phyloP scores from a whole-genome alignment of 2,888 invertebrate species.

The Ommatoiulus sabulosus region DNA sequence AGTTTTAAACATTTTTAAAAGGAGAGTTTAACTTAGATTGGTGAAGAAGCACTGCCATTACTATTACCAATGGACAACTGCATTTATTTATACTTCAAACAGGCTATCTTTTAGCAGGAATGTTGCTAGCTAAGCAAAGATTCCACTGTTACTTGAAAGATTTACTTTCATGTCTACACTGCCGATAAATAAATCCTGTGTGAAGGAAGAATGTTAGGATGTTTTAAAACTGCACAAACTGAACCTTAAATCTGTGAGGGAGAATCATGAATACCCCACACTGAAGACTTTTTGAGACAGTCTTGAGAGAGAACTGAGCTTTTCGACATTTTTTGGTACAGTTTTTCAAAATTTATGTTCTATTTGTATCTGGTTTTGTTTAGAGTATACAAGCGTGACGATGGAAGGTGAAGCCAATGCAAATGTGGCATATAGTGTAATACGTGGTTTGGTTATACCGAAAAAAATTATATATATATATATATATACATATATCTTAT shows the following conservation, averaged over 20 bases:
- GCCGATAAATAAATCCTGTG: not conserved
- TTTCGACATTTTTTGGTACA: not conserved
- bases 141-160: not conserved
- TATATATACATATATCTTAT: slow-evolving; percentile 21
- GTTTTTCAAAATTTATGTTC: not conserved
- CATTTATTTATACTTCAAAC: slow-evolving; percentile 34
- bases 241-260: not conserved
- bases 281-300: not conserved
- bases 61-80: slow-evolving; percentile 14
- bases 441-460: slow-evolving; percentile 34
- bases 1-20: not conserved
- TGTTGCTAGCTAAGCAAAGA: not conserved
- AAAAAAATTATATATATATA: slow-evolving; percentile 19
- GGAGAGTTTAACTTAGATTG: not conserved
- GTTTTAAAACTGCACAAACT: not conserved
- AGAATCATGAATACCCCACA: not conserved
- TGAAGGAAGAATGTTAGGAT: not conserved
- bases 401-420: slow-evolving; percentile 10
- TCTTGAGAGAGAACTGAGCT: not conserved
- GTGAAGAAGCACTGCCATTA: slow-evolving; percentile 27
- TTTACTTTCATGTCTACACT: slow-evolving; percentile 13
- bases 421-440: slow-evolving; percentile 1
- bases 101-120: not conserved
- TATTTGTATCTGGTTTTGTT: not conserved
- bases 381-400: not conserved